These are phyloP conservation scores for Orthosia incerta DNA, from an alignment of 2,888 invertebrate species.

Conservation along the genomic window DNA sequence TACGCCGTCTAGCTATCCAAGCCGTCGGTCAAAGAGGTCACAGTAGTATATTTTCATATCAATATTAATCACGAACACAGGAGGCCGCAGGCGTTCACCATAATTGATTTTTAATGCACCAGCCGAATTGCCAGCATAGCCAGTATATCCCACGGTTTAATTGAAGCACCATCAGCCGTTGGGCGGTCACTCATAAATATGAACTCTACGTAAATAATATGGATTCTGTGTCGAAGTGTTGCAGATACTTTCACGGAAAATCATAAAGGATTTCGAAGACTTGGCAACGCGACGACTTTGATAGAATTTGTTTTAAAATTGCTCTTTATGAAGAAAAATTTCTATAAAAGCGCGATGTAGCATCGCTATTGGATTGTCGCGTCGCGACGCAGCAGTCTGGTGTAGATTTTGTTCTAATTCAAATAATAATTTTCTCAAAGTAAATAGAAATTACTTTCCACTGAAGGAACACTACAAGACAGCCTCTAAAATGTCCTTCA, in stretches of 20 bases:
- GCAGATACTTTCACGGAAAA: background rate
- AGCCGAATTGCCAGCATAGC: slow-evolving; percentile 43
- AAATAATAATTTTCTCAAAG: too few relatives aligned
- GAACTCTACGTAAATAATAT: slow-evolving; percentile 52
- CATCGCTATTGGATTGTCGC: background rate
- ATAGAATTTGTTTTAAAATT: background rate
- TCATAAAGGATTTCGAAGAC: background rate
- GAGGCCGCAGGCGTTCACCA: slow-evolving; percentile 48
- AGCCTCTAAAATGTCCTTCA: too few relatives aligned
- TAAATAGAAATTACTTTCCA: too few relatives aligned
- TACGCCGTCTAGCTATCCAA: slow-evolving; percentile 32
- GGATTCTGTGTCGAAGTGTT: slow-evolving; percentile 2
- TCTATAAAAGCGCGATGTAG: background rate
- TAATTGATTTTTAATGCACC: slow-evolving; percentile 69
- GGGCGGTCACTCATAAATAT: slow-evolving; percentile 47
- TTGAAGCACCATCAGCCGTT: slow-evolving; percentile 48
- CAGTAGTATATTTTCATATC: slow-evolving; percentile 57
- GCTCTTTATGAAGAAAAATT: too few relatives aligned
- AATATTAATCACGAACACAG: slow-evolving; percentile 60
- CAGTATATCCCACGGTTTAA: slow-evolving; percentile 57
- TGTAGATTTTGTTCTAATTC: too few relatives aligned
- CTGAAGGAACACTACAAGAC: too few relatives aligned
- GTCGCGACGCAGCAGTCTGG: background rate
- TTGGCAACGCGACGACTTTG: background rate
- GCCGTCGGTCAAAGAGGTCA: slow-evolving; percentile 46